Evolutionary conservation across 2,797 vertebrate species (phyloP), one percentile per base, ranked within the genome.

Genomic region (Vespertilio murinus): DNA sequence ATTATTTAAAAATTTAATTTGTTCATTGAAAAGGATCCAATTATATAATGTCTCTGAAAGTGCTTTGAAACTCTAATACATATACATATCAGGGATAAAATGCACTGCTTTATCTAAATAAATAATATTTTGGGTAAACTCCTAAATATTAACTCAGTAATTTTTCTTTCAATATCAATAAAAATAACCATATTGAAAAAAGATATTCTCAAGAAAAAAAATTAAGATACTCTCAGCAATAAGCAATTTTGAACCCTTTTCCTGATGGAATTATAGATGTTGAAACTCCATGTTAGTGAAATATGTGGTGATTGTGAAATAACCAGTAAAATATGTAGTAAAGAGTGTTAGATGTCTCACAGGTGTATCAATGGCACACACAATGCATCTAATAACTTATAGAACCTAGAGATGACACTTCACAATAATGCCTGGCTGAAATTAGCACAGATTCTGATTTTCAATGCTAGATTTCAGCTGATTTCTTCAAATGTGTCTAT

Each of bases 1-100:
- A 59, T 59, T 59, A 59, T 12, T 59, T 59, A 59, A 74, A n/a
- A 45, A 71, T 84, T 88, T 42, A 71, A 16, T 73, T 45, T 64
- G 92, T 92, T 82, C 22, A 70, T 94, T 59, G 18, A 64, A 94
- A 88, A 91, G 12, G 33, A 74, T 92, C 38, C 89, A 87, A 93
- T 90, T 93, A 54, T 69, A 40, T 40, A 71, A 86, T 78, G 30
- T 69, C 65, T 82, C 17, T 69, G 40, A 83, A 79, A 59, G n/a
- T 70, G 9, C 52, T 94, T 90, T 75, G 23, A 95, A 82, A 93
- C 74, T 30, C 25, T 49, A 59, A 88, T 77, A 81, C 8, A 49
- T 73, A 73, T 77, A 28, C 0, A 35, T 61, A 74, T 61, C 10
- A 82, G 13, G 20, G 69, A 88, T 49, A 84, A 93, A 79, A 93